phyloP scores from a whole-genome alignment of 2,888 invertebrate genomes.

The Xylota segnis region DNA sequence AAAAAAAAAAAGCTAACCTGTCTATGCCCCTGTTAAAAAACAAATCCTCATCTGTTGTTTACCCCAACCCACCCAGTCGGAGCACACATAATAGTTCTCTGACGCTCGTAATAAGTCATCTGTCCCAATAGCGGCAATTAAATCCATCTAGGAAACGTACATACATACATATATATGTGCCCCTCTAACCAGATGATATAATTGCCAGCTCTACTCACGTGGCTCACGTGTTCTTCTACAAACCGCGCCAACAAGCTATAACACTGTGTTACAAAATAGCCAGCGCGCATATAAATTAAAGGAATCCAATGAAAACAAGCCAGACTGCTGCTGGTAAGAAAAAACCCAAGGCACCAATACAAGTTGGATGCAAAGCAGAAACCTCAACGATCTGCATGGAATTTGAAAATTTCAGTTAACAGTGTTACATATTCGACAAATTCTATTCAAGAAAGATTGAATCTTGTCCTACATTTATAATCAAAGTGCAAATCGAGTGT shows the following conservation, averaged over 20 bases:
- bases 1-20: background rate
- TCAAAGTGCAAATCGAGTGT: conserved; percentile 12
- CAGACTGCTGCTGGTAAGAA: background rate
- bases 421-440: background rate
- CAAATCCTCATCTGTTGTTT: background rate
- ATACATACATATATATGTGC: conserved; percentile 5
- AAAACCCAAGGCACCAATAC: background rate
- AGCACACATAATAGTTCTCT: background rate
- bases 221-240: conserved; percentile 51
- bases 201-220: conserved; percentile 44
- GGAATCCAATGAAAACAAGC: background rate
- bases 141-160: conserved; percentile 1
- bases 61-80: background rate
- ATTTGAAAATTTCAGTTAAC: background rate
- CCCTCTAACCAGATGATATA: conserved; percentile 18
- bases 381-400: background rate
- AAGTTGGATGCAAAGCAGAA: background rate
- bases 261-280: conserved; percentile 30
- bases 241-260: background rate
- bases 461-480: conserved; percentile 23
- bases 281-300: background rate
- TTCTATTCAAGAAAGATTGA: background rate
- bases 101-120: background rate
- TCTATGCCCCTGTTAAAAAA: background rate
- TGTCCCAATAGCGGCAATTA: background rate